Conservation (phyloP, 1,140 invertebrate species). For the Scylla paramamosain region DNA sequence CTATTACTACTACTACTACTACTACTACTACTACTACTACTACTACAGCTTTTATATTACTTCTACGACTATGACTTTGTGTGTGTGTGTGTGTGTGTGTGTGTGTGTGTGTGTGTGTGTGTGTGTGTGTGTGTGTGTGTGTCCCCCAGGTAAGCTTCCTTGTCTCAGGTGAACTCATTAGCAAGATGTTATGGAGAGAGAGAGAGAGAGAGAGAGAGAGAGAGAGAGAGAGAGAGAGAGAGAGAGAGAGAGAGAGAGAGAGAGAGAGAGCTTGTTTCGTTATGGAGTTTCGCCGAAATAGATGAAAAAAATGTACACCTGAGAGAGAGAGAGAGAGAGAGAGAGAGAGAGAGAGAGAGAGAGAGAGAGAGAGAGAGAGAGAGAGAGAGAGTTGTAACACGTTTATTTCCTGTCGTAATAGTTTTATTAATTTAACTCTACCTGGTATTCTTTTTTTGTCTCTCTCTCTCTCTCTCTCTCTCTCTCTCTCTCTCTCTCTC, state of each 20-base stretch:
- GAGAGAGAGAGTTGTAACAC: too few species aligned
- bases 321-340: too few species aligned
- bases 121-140: neutral
- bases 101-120: too few species aligned
- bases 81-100: neutral
- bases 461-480: neutral
- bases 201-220: neutral
- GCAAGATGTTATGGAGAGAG: too few species aligned
- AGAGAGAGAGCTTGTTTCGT: too few species aligned
- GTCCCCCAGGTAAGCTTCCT: neutral
- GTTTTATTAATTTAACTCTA: too few species aligned
- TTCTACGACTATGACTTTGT: neutral
- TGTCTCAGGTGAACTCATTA: too few species aligned
- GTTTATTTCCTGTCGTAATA: too few species aligned
- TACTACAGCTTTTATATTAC: neutral
- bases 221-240: neutral
- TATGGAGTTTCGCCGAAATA: too few species aligned
- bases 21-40: neutral
- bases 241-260: neutral
- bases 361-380: too few species aligned
- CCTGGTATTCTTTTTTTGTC: neutral
- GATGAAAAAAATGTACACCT: too few species aligned
- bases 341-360: too few species aligned
- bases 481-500: slow-evolving; percentile 24
- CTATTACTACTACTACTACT: neutral